These are phyloP conservation scores for Synanceia verrucosa DNA, from an alignment of 2,797 vertebrate genomes.

Conservation along the genomic window DNA sequence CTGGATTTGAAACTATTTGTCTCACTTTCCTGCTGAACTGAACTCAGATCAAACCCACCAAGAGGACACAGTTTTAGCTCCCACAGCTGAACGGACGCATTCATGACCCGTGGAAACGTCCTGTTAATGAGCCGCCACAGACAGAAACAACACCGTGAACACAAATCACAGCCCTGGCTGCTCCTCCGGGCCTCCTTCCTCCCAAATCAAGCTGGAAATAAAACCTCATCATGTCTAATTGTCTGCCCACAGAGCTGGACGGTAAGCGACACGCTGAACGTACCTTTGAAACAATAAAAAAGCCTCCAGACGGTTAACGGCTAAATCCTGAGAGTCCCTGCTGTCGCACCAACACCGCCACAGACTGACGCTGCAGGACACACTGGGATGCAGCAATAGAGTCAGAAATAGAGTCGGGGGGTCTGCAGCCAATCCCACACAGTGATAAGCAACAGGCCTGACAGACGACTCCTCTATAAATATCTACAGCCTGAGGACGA, in stretches of 20 bases:
- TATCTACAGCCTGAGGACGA: slow-evolving; percentile 69
- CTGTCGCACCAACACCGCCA: slow-evolving; percentile 53
- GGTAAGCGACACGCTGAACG: neutral
- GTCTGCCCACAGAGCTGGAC: too few relatives aligned
- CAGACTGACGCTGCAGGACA: slow-evolving; percentile 31
- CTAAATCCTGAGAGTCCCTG: slow-evolving; percentile 40
- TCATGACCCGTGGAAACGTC: neutral
- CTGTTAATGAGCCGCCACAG: neutral
- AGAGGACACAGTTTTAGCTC: neutral
- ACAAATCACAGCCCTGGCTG: neutral
- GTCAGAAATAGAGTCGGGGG: slow-evolving; percentile 78
- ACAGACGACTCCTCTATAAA: slow-evolving; percentile 90
- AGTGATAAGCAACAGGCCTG: slow-evolving; percentile 69
- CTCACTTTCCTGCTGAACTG: too few relatives aligned
- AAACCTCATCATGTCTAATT: neutral
- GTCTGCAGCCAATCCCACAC: slow-evolving; percentile 57
- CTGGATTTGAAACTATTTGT: neutral
- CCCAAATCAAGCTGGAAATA: neutral
- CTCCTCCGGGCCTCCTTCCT: too few relatives aligned
- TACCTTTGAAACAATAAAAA: slow-evolving; percentile 60
- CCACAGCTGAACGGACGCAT: neutral
- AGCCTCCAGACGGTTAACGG: slow-evolving; percentile 32
- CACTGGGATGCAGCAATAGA: slow-evolving; percentile 36
- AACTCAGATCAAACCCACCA: too few relatives aligned
- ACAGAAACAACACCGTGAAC: neutral